Conservation (phyloP, 2,113 vertebrate species). For the Prinia subflava region DNA sequence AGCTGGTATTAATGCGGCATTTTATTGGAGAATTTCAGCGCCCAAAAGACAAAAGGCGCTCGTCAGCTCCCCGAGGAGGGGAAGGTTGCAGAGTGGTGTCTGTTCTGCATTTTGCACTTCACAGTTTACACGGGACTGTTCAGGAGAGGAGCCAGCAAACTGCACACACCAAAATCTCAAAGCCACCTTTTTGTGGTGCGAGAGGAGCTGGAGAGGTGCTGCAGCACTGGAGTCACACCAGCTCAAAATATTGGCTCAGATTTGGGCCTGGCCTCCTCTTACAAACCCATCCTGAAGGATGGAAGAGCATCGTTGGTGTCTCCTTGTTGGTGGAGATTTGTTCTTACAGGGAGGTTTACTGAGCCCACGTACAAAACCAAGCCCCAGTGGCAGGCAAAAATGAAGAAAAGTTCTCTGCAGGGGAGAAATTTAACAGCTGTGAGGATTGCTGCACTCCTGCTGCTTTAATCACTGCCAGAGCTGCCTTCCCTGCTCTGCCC, state of each 20-base stretch:
- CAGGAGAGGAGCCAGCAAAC: not conserved
- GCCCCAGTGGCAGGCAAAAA: not conserved
- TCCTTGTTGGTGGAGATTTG: not conserved
- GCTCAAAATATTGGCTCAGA: not conserved
- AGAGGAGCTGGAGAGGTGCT: not conserved
- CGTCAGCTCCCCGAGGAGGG: not conserved
- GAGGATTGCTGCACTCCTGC: not conserved
- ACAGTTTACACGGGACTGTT: not conserved
- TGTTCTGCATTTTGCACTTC: not conserved
- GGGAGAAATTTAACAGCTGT: slow-evolving; percentile 19
- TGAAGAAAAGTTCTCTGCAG: not conserved
- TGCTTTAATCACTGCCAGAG: slow-evolving; percentile 19
- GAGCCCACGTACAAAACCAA: not conserved
- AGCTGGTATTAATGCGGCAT: not conserved
- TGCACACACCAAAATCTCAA: not conserved
- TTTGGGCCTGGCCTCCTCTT: not conserved
- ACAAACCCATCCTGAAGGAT: not conserved
- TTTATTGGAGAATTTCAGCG: not conserved
- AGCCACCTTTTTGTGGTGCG: rapidly evolving
- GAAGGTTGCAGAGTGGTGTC: not conserved
- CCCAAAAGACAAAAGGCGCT: not conserved
- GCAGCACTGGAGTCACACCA: not conserved
- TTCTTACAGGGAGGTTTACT: not conserved
- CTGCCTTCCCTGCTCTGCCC: not conserved
- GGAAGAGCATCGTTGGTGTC: not conserved